These are phyloP conservation scores for Sinodicranocentrus sp. DNA, from an alignment of 2,888 invertebrate genomes.

Conservation along the genomic window DNA sequence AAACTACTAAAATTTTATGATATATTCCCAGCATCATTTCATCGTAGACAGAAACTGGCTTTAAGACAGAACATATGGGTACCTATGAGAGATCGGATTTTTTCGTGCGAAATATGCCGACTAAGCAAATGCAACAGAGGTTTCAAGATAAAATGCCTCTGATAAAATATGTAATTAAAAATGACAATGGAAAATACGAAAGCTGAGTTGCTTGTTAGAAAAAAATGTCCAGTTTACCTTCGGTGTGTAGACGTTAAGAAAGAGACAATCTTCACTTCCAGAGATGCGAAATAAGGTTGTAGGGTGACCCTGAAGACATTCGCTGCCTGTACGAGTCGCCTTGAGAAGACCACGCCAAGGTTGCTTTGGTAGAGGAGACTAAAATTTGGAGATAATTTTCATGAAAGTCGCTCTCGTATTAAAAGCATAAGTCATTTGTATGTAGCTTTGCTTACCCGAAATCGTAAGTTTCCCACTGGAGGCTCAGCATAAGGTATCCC, in stretches of 20 bases:
- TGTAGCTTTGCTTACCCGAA: conserved; percentile 61
- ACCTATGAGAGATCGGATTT: too few species aligned
- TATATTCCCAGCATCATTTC: too few species aligned
- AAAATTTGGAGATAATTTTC: not conserved
- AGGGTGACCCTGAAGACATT: conserved; percentile 66
- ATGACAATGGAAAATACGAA: not conserved
- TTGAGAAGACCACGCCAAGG: conserved; percentile 66
- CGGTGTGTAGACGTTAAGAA: conserved; percentile 67
- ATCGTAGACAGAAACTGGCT: not conserved
- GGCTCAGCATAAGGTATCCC: conserved; percentile 69
- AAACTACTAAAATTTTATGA: too few species aligned
- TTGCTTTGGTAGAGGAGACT: conserved; percentile 65
- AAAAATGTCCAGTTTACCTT: too few species aligned
- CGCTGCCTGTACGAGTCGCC: conserved; percentile 60
- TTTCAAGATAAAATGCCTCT: not conserved
- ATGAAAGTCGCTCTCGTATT: not conserved
- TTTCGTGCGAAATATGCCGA: too few species aligned
- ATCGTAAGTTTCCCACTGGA: conserved; percentile 56
- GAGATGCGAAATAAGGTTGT: conserved; percentile 31
- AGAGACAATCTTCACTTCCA: conserved; percentile 68
- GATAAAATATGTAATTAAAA: not conserved
- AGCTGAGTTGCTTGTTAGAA: too few species aligned
- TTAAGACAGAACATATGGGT: not conserved
- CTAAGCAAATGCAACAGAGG: not conserved
- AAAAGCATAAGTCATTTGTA: too few species aligned